Base-by-base conservation (phyloP, 2,113 vertebrate genomes). In the Naja naja region DNA sequence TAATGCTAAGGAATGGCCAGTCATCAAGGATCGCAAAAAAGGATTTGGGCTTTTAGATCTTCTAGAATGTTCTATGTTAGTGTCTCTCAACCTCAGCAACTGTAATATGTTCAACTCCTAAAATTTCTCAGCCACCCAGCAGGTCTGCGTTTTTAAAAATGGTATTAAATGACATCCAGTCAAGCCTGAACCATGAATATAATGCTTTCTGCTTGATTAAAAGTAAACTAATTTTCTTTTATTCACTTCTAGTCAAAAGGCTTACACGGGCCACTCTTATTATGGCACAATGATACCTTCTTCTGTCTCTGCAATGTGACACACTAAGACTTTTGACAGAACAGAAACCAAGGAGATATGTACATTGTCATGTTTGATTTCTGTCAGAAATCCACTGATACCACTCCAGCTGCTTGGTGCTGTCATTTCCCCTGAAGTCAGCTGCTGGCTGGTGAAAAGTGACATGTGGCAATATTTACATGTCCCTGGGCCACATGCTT, bases 401-500 rank as follows among this genome's bases (percentile, higher is more conserved):
- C 74, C 90, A 69, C 52, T 94, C 85, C 69, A 96, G 58, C 47
- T 96, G 87, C 58, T 93, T 94, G 56, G 18, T 88, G 60, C 12
- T 96, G 94, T 95, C 96, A 96, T 30, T 88, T 92, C 91, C 54
- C 64, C 89, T 91, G 87, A 95, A 92, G 93, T 93, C 52, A 95
- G 30, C n/a, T 53, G 45, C 58, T 85, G 11, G 14, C 56, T 94
- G 94, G 89, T 93, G 85, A 86, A 96, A 93, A 93, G 56, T 96
- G 97, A 95, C 53, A 93, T 1, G 0, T 89, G 52, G 88, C 94
- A 34, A 85, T 96, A 96, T 96, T 97, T 96, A 95, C 92, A 94
- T 96, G 89, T 95, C 90, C 56, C 8, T 74, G 92, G 89, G 88
- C 60, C 20, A 87, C 20, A 81, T 52, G 95, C 1, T 94, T 93